A percentile compares a stretch with the other conserved stretches of the same genome.
Conservation (phyloP, 37 sponge, comb jelly and placozoan genomes). For the Beroe forskalii region DNA sequence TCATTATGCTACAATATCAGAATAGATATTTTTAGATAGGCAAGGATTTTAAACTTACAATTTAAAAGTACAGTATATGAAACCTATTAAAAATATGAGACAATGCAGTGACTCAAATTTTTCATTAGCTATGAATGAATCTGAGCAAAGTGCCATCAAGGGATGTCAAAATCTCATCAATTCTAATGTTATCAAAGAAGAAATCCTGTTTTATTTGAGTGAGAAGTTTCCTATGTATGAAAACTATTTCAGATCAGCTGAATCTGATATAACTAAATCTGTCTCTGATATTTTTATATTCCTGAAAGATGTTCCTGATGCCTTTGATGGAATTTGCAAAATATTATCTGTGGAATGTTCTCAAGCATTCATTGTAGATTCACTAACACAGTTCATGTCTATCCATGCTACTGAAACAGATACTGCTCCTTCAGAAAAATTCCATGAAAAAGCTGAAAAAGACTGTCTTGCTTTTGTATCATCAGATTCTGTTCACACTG, state of each 20-base stretch:
- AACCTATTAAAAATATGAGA: too few species aligned
- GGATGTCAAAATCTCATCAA: not conserved
- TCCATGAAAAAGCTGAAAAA: too few species aligned
- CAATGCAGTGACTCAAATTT: too few species aligned
- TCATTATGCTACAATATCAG: too few species aligned
- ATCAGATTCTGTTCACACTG: not conserved
- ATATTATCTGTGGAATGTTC: not conserved
- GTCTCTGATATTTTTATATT: conserved; percentile 31
- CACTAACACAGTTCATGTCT: not conserved
- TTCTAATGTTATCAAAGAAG: conserved; percentile 26
- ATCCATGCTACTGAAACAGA: conserved; percentile 25
- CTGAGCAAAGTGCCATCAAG: not conserved
- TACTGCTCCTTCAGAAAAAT: conserved; percentile 19
- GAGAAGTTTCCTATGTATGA: conserved; percentile 17
- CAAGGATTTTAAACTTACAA: too few species aligned
- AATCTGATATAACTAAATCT: not conserved
- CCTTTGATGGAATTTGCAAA: not conserved
- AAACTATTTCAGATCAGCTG: not conserved
- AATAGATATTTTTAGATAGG: too few species aligned
- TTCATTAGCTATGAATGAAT: conserved; percentile 29
- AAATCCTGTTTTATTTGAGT: not conserved
- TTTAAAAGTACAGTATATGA: too few species aligned
- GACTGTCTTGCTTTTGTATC: not conserved
- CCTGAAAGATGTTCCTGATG: conserved; percentile 33
- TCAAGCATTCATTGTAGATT: not conserved